Evolutionary conservation across 2,797 vertebrate genomes (phyloP).

Genomic region (Halcyon smyrnensis): DNA sequence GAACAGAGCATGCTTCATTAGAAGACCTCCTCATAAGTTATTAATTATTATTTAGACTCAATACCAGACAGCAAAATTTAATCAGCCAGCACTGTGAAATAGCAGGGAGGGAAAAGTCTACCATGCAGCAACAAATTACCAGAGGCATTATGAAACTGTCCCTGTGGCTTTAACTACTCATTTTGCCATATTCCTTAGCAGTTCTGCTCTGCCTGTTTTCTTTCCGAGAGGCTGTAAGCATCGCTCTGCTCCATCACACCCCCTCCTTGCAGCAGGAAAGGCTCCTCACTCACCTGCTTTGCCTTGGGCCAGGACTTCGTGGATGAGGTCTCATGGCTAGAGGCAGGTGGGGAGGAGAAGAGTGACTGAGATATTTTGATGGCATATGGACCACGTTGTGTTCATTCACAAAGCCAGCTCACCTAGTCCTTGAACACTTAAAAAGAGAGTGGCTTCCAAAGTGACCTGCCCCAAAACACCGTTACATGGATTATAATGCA

Average conservation of each 20-base stretch:
- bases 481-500: not conserved
- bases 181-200: not conserved
- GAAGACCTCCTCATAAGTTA: conserved; percentile 25
- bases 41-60: conserved; percentile 59
- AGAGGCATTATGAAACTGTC: not conserved
- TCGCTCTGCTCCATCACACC: rapidly evolving
- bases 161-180: not conserved
- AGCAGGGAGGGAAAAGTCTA: conserved; percentile 5
- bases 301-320: rapidly evolving
- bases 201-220: not conserved
- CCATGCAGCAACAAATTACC: not conserved
- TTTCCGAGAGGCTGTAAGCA: not conserved
- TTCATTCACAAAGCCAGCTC: not conserved
- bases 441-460: not conserved
- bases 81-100: conserved; percentile 2
- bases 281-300: not conserved
- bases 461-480: not conserved
- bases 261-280: rapidly evolving
- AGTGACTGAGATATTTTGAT: not conserved
- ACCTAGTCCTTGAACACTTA: not conserved
- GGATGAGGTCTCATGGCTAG: not conserved
- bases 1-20: not conserved
- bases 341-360: not conserved
- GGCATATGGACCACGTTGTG: rapidly evolving
- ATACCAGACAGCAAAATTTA: conserved; percentile 50